Conservation (phyloP, 2,888 invertebrate genomes). For the Melangyna quadrimaculata region DNA sequence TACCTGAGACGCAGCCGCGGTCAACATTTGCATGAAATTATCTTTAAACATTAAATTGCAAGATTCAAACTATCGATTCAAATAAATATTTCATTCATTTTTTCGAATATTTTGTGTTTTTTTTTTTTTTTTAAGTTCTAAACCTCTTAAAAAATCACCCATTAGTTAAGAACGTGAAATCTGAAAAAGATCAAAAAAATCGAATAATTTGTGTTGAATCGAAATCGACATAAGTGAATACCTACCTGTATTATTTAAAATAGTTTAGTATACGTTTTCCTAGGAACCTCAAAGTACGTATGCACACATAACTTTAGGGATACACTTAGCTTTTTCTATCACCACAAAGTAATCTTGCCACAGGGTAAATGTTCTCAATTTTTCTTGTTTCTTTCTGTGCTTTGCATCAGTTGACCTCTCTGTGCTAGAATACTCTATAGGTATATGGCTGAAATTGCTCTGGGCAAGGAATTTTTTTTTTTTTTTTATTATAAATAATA, state of each 20-base stretch:
- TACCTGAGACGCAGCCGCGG: too few relatives aligned
- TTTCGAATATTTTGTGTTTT: too few relatives aligned
- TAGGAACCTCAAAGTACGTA: not conserved
- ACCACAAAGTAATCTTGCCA: constrained; percentile 11
- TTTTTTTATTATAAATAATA: not conserved
- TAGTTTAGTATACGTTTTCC: not conserved
- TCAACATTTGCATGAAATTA: too few relatives aligned
- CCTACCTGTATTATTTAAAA: not conserved
- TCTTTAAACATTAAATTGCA: too few relatives aligned
- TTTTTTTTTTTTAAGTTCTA: too few relatives aligned
- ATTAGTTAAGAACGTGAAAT: too few relatives aligned
- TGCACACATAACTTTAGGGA: constrained; percentile 10
- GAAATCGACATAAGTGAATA: too few relatives aligned
- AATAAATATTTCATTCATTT: too few relatives aligned
- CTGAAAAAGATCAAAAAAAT: too few relatives aligned
- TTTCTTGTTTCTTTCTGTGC: not conserved
- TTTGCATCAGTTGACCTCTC: constrained; percentile 8
- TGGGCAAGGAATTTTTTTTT: not conserved
- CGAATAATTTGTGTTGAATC: too few relatives aligned
- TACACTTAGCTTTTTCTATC: constrained; percentile 1
- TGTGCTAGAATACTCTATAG: constrained; percentile 1
- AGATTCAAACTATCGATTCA: too few relatives aligned
- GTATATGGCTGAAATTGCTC: not conserved
- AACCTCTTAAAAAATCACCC: too few relatives aligned
- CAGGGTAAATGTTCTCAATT: constrained; percentile 43